Evolutionary conservation across 2,888 invertebrate species (phyloP).

Genomic region (Lasioglossum calceatum): DNA sequence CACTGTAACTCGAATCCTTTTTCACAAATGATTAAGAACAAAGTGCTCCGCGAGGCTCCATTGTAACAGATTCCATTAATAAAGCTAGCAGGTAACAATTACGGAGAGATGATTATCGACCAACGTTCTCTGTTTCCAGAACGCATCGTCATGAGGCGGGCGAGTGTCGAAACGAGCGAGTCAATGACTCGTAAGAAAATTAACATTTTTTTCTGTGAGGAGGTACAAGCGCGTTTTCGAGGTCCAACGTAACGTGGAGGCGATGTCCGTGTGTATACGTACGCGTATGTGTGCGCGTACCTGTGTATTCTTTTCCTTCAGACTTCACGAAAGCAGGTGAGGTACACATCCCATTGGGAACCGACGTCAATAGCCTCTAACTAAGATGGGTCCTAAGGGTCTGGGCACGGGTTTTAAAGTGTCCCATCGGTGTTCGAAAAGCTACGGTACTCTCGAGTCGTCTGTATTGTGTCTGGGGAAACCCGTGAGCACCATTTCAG

Average conservation of each 20-base stretch:
- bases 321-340: constrained; percentile 63
- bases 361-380: constrained; percentile 73
- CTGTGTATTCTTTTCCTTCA: constrained; percentile 29
- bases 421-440: constrained; percentile 52
- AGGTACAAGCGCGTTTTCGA: constrained; percentile 8
- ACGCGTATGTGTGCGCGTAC: constrained; percentile 11
- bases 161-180: constrained; percentile 21
- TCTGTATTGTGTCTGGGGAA: constrained; percentile 19
- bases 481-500: constrained; percentile 22
- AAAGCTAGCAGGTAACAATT: constrained; percentile 38
- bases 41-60: neutral
- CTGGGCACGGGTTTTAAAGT: constrained; percentile 48
- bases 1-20: neutral
- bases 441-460: constrained; percentile 51
- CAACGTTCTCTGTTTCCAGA: constrained; percentile 41
- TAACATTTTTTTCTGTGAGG: constrained; percentile 23
- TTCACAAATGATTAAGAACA: neutral
- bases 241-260: constrained; percentile 4
- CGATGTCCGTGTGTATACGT: neutral
- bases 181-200: constrained; percentile 33
- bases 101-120: constrained; percentile 50
- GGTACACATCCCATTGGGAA: constrained; percentile 43
- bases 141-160: neutral
- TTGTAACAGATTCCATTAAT: constrained; percentile 7
- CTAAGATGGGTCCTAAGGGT: constrained; percentile 68